Base-by-base conservation (phyloP, 2,113 vertebrate genomes). In the Gambusia holbrooki region DNA sequence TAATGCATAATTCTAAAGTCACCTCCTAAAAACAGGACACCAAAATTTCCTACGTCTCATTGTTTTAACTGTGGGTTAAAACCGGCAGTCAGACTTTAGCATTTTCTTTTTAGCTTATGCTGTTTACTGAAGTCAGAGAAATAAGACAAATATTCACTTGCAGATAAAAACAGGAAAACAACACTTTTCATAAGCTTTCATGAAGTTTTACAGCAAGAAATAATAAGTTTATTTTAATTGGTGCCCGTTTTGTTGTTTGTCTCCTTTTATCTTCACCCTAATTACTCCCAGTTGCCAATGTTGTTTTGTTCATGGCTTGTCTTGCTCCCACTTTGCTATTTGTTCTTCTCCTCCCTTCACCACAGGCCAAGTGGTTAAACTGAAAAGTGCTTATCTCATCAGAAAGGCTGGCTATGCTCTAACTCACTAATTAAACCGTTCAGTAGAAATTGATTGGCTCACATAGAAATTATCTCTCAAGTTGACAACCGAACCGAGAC, bases 391-490 rank as follows among this genome's bases (percentile, higher is more conserved):
- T 87, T 76, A 69, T 80, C 69, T 89, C 73, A 63, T 85, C 86
- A 78, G 71, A 74, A 89, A 70, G 76, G 70, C 71, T 73, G 79
- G 91, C 90, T 84, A 80, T 79, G 70, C 74, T 84, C 80, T 63
- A 86, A 84, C 75, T 84, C 78, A 71, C 83, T 84, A 84, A 87
- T 88, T 90, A 87, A 90, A 85, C 35, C 42, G 74, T 82, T 84
- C 87, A 79, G 77, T 87, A 76, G 22, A 69, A 84, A 91, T 91
- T 87, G 82, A 89, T 87, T 76, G 62, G 61, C 69, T 73, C 42
- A 6, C 14, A 71, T 81, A 79, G 78, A 85, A 89, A 87, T 85
- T 5, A 81, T 78, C 62, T 82, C 42, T 88, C 63, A 74, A 82
- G 69, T 78, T 32, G 67, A 83, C 74, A 84, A 65, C 70, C 54